Conservation (phyloP, 2,113 vertebrate genomes). For the Oncorhynchus mykiss region DNA sequence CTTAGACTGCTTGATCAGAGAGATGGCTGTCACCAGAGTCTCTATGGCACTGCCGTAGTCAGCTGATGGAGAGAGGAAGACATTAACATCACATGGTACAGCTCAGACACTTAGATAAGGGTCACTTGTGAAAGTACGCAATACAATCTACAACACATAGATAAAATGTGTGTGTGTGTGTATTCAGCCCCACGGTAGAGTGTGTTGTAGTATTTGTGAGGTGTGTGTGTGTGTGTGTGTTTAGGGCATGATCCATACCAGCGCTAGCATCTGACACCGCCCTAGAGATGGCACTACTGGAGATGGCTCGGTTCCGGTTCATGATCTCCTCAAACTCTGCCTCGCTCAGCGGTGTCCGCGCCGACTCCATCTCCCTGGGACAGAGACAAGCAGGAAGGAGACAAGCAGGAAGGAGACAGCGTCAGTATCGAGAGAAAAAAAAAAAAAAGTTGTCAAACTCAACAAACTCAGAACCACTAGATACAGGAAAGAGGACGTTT, state of each 20-base stretch:
- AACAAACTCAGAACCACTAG: slow-evolving; percentile 6
- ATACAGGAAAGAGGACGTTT: not conserved
- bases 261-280: slow-evolving; percentile 98
- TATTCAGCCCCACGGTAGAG: not conserved
- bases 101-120: not conserved
- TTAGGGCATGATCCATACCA: slow-evolving; percentile 73
- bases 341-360: slow-evolving; percentile 92
- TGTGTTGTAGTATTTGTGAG: not conserved
- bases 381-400: not conserved
- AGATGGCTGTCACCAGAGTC: slow-evolving; percentile 98
- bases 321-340: slow-evolving; percentile 99
- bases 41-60: slow-evolving; percentile 99
- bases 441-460: too few relatives aligned
- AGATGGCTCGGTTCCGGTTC: slow-evolving; percentile 98
- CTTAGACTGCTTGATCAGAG: slow-evolving; percentile 98
- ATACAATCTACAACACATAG: too few relatives aligned
- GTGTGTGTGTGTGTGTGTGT: not conserved
- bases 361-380: slow-evolving; percentile 92
- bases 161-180: not conserved
- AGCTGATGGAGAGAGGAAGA: slow-evolving; percentile 90
- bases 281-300: slow-evolving; percentile 97
- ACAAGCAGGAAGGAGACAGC: not conserved
- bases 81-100: slow-evolving; percentile 78
- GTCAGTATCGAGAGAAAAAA: too few relatives aligned
- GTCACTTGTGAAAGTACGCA: not conserved